A percentile compares a stretch with the other conserved stretches of the same genome.
Evolutionary conservation across 1,140 invertebrate species (phyloP).

Genomic region (Zophobas atratus): DNA sequence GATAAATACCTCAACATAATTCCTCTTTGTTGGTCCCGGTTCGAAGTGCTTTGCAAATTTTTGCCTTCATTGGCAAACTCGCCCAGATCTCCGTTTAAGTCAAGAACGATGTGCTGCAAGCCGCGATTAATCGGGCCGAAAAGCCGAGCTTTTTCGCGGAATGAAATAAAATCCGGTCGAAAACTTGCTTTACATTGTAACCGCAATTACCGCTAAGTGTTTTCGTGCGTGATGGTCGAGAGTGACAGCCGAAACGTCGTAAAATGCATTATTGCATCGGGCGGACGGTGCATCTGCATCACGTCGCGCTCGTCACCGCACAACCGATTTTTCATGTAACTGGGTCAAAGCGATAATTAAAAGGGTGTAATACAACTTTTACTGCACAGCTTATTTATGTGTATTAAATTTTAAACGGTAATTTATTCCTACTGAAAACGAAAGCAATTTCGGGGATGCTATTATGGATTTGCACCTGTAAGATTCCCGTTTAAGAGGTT

Average conservation of each 20-base stretch:
- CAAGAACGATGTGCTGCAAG: constrained; percentile 19
- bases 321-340: constrained; percentile 42
- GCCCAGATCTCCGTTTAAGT: constrained; percentile 31
- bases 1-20: constrained; percentile 59
- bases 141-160: neutral
- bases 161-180: constrained; percentile 1
- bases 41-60: constrained; percentile 57
- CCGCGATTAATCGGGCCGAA: constrained; percentile 10
- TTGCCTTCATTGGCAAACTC: constrained; percentile 33
- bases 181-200: constrained; percentile 25
- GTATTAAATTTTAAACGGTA: constrained; percentile 38
- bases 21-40: constrained; percentile 55
- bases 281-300: constrained; percentile 34
- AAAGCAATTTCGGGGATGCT: constrained; percentile 41
- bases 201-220: constrained; percentile 2
- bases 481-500: constrained; percentile 18
- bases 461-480: constrained; percentile 40
- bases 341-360: constrained; percentile 48
- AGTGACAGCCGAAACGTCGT: constrained; percentile 29
- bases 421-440: constrained; percentile 47
- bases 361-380: constrained; percentile 48
- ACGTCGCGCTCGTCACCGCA: constrained; percentile 10
- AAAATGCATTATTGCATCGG: constrained; percentile 21
- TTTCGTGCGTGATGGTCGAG: neutral
- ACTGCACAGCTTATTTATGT: constrained; percentile 38